Evolutionary conservation across 2,888 invertebrate species (phyloP).

Genomic region (Amiota minor): DNA sequence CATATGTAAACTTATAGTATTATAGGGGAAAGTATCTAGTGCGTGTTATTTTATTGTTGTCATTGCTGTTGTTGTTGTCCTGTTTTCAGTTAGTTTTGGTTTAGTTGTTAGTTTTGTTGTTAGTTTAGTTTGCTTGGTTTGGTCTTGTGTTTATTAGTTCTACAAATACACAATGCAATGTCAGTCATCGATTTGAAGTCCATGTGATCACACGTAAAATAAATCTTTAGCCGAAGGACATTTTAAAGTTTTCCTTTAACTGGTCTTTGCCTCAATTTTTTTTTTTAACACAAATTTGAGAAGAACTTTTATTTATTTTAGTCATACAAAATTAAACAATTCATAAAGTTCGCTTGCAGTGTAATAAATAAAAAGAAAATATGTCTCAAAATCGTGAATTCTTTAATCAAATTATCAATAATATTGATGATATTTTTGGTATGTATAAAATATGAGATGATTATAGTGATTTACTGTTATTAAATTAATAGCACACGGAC

Average conservation of each 20-base stretch:
- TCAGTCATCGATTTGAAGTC: slow-evolving; percentile 64
- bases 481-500: too few relatives aligned
- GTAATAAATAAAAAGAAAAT: not conserved
- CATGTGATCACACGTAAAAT: slow-evolving; percentile 43
- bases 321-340: too few relatives aligned
- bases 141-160: not conserved
- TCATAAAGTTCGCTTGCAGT: too few relatives aligned
- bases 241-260: not conserved
- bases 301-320: too few relatives aligned
- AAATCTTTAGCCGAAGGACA: not conserved
- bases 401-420: slow-evolving; percentile 68
- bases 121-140: slow-evolving; percentile 28
- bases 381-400: slow-evolving; percentile 66
- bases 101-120: slow-evolving; percentile 8
- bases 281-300: too few relatives aligned
- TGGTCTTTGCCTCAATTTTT: too few relatives aligned
- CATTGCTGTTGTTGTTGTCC: not conserved
- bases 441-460: slow-evolving; percentile 51
- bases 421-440: slow-evolving; percentile 71
- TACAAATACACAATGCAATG: slow-evolving; percentile 34
- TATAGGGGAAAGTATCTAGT: too few relatives aligned
- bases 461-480: too few relatives aligned
- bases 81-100: slow-evolving; percentile 16
- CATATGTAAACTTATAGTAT: not conserved
- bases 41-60: not conserved